Evolutionary conservation across 2,113 vertebrate species (phyloP), one percentile per base, ranked within the genome.

Genomic region (Bagarius yarrelli): DNA sequence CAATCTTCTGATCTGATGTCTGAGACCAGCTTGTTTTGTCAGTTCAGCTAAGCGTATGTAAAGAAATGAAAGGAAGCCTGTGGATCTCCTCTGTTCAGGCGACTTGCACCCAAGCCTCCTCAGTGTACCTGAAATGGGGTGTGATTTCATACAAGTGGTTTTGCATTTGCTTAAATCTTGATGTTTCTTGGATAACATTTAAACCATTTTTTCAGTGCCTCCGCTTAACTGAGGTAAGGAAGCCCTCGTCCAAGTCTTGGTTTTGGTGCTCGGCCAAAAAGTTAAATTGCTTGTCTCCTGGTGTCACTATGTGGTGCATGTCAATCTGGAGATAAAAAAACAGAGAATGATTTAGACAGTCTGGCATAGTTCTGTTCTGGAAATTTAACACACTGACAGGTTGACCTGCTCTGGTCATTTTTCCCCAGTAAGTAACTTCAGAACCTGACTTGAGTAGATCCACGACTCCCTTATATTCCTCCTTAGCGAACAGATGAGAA

Each of bases 181-280:
- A 60, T 59, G 63, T 84, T 84, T 76, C 73, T 70, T 21, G 30
- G 82, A 83, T 83, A 84, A 75, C 63, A 80, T 84, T 78, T 76
- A 76, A 57, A 53, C 36, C 60, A 69, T 52, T 70, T 76, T 52
- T 25, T 70, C 74, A 52, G 59, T 80, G 63, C 56, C 64, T 61
- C 53, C 18, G 34, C 32, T 44, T 61, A 77, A 27, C 25, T 77
- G 61, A 19, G 82, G 76, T 77, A 56, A 83, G 83, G 83, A 86
- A 84, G 85, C 86, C 84, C 88, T 88, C 73, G 88, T 90, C 36
- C 36, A 40, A 40, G 36, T 4, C 36, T 90, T 86, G 83, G 87
- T 75, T 56, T 88, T 90, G 90, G 88, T 82, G 87, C 64, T 79
- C 27, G 67, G 75, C 88, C 89, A 90, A 83, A 60, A 71, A 71